These are phyloP conservation scores for Troilus luridus DNA, from an alignment of 2,888 invertebrate species.

Conservation along the genomic window DNA sequence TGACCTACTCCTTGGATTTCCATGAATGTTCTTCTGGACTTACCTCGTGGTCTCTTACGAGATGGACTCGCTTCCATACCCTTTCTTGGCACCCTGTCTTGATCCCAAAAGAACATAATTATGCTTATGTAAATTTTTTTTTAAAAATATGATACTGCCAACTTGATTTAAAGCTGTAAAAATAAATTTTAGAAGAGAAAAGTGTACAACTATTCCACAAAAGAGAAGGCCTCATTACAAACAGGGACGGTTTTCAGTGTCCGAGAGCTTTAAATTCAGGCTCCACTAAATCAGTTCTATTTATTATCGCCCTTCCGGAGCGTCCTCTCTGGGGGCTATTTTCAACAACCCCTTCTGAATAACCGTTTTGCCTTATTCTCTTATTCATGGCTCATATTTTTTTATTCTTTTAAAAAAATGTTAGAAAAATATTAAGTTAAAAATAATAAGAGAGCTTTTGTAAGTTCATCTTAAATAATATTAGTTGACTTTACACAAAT, in stretches of 20 bases:
- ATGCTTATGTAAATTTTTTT: not conserved
- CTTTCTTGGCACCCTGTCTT: too few species aligned
- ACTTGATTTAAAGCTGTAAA: not conserved
- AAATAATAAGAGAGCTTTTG: too few species aligned
- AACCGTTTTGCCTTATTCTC: not conserved
- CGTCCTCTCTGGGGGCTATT: not conserved
- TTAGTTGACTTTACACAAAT: too few species aligned
- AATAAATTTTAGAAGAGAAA: conserved; percentile 12
- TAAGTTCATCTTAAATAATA: too few species aligned
- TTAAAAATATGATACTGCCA: not conserved
- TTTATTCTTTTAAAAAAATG: not conserved
- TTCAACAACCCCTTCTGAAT: conserved; percentile 36
- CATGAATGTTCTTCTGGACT: too few species aligned
- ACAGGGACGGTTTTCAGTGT: not conserved
- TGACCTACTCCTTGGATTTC: too few species aligned
- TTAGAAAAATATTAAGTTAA: too few species aligned
- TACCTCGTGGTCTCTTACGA: too few species aligned
- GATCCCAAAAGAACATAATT: too few species aligned
- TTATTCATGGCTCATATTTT: conserved; percentile 2
- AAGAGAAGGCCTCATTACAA: conserved; percentile 1
- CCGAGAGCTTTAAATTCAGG: conserved; percentile 27
- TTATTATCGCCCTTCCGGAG: conserved; percentile 23
- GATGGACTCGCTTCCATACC: too few species aligned
- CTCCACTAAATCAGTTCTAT: conserved; percentile 12
- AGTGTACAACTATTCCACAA: not conserved